Conservation (phyloP, 2,797 vertebrate species). For the Fundulus diaphanus region DNA sequence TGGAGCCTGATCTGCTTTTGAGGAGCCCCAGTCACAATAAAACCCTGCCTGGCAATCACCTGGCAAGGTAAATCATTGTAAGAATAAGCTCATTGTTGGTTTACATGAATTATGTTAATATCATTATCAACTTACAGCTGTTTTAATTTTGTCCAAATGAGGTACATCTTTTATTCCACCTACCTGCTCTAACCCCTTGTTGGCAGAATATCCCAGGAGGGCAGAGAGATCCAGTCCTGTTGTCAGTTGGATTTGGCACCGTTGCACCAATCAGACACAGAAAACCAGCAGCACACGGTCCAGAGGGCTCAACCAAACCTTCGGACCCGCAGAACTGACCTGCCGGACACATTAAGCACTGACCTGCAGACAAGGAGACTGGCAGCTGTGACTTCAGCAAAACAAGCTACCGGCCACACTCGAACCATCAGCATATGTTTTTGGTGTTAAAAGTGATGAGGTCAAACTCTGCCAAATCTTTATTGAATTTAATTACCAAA, state of each 20-base stretch:
- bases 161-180: background rate
- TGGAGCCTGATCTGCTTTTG: conserved; percentile 72
- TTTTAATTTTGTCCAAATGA: background rate
- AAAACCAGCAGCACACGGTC: conserved; percentile 79
- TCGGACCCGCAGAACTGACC: conserved; percentile 83
- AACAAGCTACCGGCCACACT: conserved; percentile 31
- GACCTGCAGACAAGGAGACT: conserved; percentile 71
- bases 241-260: conserved; percentile 81
- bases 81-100: background rate
- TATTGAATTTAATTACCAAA: background rate
- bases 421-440: conserved; percentile 22
- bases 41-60: conserved; percentile 84
- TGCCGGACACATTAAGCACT: conserved; percentile 80
- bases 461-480: background rate
- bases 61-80: conserved; percentile 34
- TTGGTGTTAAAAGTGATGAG: background rate
- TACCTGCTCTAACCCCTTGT: conserved; percentile 77
- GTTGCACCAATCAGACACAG: conserved; percentile 79
- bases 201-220: conserved; percentile 80
- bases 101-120: background rate
- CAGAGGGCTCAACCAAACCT: conserved; percentile 80
- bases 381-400: conserved; percentile 32
- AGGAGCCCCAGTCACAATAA: conserved; percentile 84
- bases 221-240: conserved; percentile 80
- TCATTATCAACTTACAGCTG: background rate